Base-by-base conservation (phyloP, 2,888 invertebrate species). In the Zaprionus obscuricornis region DNA sequence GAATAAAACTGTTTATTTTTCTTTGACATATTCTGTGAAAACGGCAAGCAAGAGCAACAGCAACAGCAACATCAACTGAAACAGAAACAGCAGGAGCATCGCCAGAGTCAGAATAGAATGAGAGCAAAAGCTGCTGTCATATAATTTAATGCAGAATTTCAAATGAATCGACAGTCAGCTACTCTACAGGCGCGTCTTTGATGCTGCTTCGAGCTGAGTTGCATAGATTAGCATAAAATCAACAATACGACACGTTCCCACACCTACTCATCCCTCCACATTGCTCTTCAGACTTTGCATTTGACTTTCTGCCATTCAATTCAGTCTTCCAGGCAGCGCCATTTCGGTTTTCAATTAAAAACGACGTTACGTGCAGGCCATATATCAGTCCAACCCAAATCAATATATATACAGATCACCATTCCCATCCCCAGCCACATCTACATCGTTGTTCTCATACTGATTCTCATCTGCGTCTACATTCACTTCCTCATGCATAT, bases 171-270 rank as follows among this genome's bases (percentile, higher is more conserved):
- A 59, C 55, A 33, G 50, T 49, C 40, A 36, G 27, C 33, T 45
- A 40, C 49, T 17, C n/a, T n/a, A n/a, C 14, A 39, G 24, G 6
- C 13, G 36, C 40, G 51, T 54, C 71, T 74, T 78, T 66, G 83
- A 66, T 67, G 52, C 83, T 66, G 60, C 20, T 29, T 17, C n/a
- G n/a, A n/a, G 43, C 55, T 49, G 63, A 59, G 66, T 56, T 78
- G 75, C 70, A 78, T 62, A 83, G 85, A 85, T 81, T 81, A 81
- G 85, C 79, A 79, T 85, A 74, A 69, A 78, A 72, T 77, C 85
- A 77, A 64, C 78, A 67, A 43, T 5, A 39, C 22, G 27, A 50
- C 54, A 63, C 73, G 49, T n/a, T n/a, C n/a, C n/a, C n/a, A n/a
- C 42, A 40, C 55, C 8, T 14, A 11, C 14, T 7, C 22, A 22